These are phyloP conservation scores for Drosophila mimica DNA, from an alignment of 2,888 invertebrate species.

Conservation along the genomic window DNA sequence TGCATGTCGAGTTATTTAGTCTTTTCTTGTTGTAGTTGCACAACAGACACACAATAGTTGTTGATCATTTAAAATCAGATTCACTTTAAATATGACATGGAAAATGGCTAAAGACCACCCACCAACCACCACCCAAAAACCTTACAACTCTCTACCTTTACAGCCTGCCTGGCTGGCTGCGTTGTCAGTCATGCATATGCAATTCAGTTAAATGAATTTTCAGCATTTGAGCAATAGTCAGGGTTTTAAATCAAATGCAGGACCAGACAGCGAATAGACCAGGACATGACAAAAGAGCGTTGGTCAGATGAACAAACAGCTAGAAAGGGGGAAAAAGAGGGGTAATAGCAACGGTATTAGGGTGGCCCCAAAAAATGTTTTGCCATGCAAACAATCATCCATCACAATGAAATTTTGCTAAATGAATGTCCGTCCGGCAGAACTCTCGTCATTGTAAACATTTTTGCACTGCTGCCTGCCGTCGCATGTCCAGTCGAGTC, in stretches of 20 bases:
- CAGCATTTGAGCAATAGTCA: constrained; percentile 48
- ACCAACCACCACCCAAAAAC: background rate
- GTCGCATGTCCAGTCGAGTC: constrained; percentile 12
- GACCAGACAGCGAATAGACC: background rate
- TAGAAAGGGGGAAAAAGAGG: background rate
- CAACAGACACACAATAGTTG: constrained; percentile 21
- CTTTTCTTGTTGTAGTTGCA: background rate
- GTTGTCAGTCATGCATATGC: constrained; percentile 49
- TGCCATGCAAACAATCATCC: constrained; percentile 75
- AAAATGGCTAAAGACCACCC: background rate
- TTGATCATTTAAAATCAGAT: constrained; percentile 25
- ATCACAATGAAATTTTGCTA: constrained; percentile 65
- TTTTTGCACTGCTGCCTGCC: constrained; percentile 51
- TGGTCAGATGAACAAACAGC: background rate
- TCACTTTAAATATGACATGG: constrained; percentile 26
- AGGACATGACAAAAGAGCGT: background rate
- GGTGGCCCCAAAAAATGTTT: constrained; percentile 56
- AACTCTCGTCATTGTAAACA: constrained; percentile 50
- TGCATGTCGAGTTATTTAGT: constrained; percentile 16
- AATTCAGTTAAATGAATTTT: constrained; percentile 70
- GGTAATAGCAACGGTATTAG: constrained; percentile 32
- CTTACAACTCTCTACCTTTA: background rate
- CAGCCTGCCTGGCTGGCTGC: background rate
- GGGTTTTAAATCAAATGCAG: constrained; percentile 41
- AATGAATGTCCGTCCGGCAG: constrained; percentile 30